Percentiles rank a stretch among this genome's conserved stretches.
Evolutionary conservation across 2,113 vertebrate species (phyloP).

Genomic region (Philantomba maxwellii): DNA sequence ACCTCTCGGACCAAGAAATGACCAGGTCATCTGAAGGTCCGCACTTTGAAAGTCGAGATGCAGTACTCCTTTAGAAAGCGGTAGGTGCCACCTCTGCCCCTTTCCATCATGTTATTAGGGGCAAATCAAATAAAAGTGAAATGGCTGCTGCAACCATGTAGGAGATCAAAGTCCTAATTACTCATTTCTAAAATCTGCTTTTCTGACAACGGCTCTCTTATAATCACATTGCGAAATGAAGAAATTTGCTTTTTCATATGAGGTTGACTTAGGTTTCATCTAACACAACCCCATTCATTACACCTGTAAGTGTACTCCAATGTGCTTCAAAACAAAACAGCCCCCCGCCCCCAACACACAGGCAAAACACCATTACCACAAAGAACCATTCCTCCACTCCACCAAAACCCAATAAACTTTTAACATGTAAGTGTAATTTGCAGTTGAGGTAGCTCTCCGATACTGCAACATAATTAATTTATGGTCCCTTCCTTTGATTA

Average conservation of each 20-base stretch:
- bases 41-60: background rate
- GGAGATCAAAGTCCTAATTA: constrained; percentile 71
- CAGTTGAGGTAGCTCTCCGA: constrained; percentile 68
- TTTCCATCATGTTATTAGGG: constrained; percentile 18
- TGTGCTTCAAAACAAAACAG: constrained; percentile 57
- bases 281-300: constrained; percentile 60
- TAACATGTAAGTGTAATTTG: constrained; percentile 80
- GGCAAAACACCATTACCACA: background rate
- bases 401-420: constrained; percentile 43
- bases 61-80: background rate
- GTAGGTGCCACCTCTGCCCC: background rate
- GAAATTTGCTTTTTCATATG: constrained; percentile 66
- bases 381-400: background rate
- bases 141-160: constrained; percentile 22
- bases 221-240: constrained; percentile 71
- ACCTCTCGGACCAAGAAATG: background rate
- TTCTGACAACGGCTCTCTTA: constrained; percentile 69
- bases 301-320: constrained; percentile 69
- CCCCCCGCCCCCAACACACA: background rate
- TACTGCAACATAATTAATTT: constrained; percentile 23
- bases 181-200: constrained; percentile 65
- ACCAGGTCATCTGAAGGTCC: background rate
- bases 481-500: constrained; percentile 77
- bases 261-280: constrained; percentile 72
- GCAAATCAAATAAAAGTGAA: constrained; percentile 33